Conservation (phyloP, 2,888 invertebrate species). For the Caenorhabditis wallacei region DNA sequence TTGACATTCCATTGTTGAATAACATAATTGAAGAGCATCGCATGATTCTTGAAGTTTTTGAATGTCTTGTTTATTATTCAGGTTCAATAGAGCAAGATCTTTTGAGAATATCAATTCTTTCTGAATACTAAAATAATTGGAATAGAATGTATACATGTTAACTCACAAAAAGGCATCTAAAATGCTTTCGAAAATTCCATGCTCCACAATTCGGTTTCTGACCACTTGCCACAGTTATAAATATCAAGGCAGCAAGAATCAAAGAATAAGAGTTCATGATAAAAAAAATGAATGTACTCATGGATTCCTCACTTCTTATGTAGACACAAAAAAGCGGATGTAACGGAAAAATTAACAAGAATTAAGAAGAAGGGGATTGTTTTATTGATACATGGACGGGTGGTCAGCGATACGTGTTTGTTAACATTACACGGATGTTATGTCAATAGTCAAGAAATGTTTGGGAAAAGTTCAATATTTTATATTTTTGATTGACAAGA, state of each 20-base stretch:
- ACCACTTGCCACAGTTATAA: not conserved
- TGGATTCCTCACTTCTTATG: not conserved
- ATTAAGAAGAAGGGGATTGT: not conserved
- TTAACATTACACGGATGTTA: not conserved
- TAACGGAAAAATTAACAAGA: conserved; percentile 2
- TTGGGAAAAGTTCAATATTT: too few relatives aligned
- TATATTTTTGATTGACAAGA: too few relatives aligned
- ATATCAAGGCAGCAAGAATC: not conserved
- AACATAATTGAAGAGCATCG: not conserved
- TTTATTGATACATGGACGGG: conserved; percentile 23
- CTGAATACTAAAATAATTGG: too few relatives aligned
- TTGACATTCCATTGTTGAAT: conserved; percentile 2
- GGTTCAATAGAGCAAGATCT: not conserved
- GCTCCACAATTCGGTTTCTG: not conserved
- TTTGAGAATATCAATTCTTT: conserved; percentile 12
- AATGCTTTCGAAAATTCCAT: conserved; percentile 7
- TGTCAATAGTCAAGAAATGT: not conserved
- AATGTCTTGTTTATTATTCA: not conserved
- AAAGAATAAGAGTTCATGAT: not conserved
- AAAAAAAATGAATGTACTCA: not conserved
- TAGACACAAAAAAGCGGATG: conserved; percentile 18
- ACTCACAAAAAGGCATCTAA: conserved; percentile 8
- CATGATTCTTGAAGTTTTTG: not conserved
- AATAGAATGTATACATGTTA: too few relatives aligned
- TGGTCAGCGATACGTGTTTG: conserved; percentile 24